Evolutionary conservation across 1,140 invertebrate species (phyloP).

Genomic region (Mesaphorura yosii): DNA sequence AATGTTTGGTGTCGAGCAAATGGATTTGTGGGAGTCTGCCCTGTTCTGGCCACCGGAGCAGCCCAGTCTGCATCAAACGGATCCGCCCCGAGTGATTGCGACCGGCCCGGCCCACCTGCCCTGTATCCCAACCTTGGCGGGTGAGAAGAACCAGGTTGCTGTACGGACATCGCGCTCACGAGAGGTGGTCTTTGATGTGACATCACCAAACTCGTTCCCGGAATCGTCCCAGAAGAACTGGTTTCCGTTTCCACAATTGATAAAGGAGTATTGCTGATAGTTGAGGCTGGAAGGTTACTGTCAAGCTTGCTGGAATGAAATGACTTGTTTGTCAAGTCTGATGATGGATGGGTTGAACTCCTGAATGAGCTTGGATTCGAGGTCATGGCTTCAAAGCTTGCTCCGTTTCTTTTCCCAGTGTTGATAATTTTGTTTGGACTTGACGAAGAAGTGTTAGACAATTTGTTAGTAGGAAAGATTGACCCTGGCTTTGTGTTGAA

Average conservation of each 20-base stretch:
- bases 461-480: no score
- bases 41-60: constrained; percentile 15
- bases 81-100: constrained; percentile 26
- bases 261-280: neutral
- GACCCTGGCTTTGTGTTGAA: no score
- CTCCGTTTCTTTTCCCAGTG: no score
- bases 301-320: no score
- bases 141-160: neutral
- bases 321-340: no score
- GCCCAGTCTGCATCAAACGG: constrained; percentile 31
- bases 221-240: neutral
- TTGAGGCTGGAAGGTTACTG: neutral
- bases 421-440: no score
- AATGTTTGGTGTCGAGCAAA: constrained; percentile 31
- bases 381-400: no score
- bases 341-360: no score
- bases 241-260: neutral
- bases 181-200: constrained; percentile 8
- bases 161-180: constrained; percentile 6
- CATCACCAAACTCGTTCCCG: neutral
- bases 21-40: constrained; percentile 29
- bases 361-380: no score
- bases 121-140: neutral
- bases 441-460: no score
- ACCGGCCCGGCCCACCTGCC: constrained; percentile 13